Evolutionary conservation across 2,797 vertebrate genomes (phyloP).

Genomic region (Hippopotamyrus pictus): DNA sequence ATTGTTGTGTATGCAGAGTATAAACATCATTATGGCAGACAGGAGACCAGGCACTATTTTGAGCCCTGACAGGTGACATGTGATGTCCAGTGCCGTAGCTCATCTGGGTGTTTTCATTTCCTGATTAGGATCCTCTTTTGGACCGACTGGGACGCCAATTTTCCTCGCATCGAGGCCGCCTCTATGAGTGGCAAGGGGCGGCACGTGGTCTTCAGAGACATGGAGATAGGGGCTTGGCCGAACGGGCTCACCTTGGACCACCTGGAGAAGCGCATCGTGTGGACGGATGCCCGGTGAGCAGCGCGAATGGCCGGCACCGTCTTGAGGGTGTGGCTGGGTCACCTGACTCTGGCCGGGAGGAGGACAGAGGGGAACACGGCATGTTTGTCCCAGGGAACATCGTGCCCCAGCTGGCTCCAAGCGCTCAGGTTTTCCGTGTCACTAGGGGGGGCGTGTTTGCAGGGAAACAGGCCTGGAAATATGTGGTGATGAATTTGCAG

Average conservation of each 20-base stretch:
- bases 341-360: not conserved
- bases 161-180: conserved; percentile 77
- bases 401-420: too few species aligned
- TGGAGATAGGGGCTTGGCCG: conserved; percentile 80
- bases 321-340: not conserved
- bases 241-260: conserved; percentile 81
- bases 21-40: not conserved
- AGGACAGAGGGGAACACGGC: not conserved
- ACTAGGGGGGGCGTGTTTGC: not conserved
- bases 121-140: conserved; percentile 73
- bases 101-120: not conserved
- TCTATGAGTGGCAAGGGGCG: conserved; percentile 76
- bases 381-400: not conserved
- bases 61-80: not conserved
- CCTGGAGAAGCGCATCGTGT: conserved; percentile 77
- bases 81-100: not conserved
- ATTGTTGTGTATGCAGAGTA: not conserved
- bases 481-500: not conserved
- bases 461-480: not conserved
- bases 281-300: conserved; percentile 77
- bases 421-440: not conserved
- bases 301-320: not conserved
- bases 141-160: conserved; percentile 83
- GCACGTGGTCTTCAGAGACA: conserved; percentile 76
- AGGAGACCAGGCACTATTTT: not conserved